These are phyloP conservation scores for Synanthedon myopaeformis DNA, from an alignment of 2,888 invertebrate genomes.

Conservation along the genomic window DNA sequence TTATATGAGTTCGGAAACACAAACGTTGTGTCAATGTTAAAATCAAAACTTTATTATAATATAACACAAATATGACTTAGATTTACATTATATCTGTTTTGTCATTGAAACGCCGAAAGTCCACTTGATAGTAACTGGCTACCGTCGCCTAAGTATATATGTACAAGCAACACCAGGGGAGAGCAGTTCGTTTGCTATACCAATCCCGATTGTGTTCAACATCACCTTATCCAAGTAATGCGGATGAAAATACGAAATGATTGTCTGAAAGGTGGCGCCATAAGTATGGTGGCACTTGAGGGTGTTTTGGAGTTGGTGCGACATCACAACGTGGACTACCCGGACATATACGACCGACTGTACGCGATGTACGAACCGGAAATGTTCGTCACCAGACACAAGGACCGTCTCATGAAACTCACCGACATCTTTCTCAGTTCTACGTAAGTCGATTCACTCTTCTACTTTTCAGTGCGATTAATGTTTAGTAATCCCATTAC, in stretches of 20 bases:
- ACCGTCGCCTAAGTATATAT: too few relatives aligned
- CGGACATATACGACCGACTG: conserved; percentile 93
- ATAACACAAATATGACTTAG: too few relatives aligned
- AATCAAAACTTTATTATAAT: too few relatives aligned
- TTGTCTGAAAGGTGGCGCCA: conserved; percentile 79
- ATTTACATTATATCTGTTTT: too few relatives aligned
- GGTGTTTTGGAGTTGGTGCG: conserved; percentile 92
- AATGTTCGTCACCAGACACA: conserved; percentile 91
- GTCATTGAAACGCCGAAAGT: too few relatives aligned
- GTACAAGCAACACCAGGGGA: too few relatives aligned
- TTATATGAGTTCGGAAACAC: too few relatives aligned
- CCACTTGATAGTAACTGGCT: too few relatives aligned
- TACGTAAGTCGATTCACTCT: conserved; percentile 73
- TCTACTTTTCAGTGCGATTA: not conserved
- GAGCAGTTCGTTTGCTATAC: too few relatives aligned
- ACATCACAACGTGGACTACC: conserved; percentile 93
- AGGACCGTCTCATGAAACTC: conserved; percentile 87
- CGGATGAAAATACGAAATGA: not conserved
- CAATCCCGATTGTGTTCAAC: not conserved
- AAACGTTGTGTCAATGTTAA: too few relatives aligned
- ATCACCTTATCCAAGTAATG: not conserved
- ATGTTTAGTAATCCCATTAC: too few relatives aligned
- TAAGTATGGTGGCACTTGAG: conserved; percentile 90
- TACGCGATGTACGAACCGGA: conserved; percentile 94
- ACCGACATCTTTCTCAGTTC: conserved; percentile 93